Conservation (phyloP, 2,888 invertebrate genomes). For the Oxycera nigricornis region DNA sequence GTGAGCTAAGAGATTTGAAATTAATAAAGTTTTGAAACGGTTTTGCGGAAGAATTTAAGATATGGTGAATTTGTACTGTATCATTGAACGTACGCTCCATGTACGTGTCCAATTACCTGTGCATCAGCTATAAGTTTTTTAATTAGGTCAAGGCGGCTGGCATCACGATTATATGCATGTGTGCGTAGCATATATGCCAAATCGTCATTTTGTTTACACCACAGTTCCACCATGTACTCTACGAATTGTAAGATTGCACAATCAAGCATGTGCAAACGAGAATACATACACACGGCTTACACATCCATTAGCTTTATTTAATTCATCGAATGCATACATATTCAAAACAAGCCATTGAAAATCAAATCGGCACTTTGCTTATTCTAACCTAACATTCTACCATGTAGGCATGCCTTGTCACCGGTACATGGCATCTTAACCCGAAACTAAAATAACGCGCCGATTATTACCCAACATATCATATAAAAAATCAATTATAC, state of each 20-base stretch:
- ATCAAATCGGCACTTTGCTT: neutral
- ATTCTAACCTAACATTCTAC: conserved; percentile 32
- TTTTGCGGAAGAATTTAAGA: too few species aligned
- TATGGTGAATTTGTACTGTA: too few species aligned
- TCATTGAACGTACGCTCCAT: conserved; percentile 34
- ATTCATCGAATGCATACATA: neutral
- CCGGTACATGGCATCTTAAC: conserved; percentile 2
- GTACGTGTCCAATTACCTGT: conserved; percentile 1
- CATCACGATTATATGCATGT: neutral
- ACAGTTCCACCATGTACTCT: conserved; percentile 8
- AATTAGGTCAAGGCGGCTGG: conserved; percentile 19
- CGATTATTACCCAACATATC: neutral
- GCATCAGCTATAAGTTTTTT: neutral
- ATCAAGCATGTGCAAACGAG: neutral
- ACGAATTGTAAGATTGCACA: neutral
- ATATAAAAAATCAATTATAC: neutral
- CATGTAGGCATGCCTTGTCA: conserved; percentile 2
- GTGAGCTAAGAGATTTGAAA: too few species aligned
- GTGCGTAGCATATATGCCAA: neutral
- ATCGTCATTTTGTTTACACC: conserved; percentile 2
- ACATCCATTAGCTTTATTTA: conserved; percentile 8
- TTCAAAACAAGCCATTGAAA: neutral
- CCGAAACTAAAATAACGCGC: neutral
- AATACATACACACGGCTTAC: neutral
- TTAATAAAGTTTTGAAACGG: too few species aligned